Evolutionary conservation across 2,797 vertebrate species (phyloP).

Genomic region (Cynodonichthys magdalenae): DNA sequence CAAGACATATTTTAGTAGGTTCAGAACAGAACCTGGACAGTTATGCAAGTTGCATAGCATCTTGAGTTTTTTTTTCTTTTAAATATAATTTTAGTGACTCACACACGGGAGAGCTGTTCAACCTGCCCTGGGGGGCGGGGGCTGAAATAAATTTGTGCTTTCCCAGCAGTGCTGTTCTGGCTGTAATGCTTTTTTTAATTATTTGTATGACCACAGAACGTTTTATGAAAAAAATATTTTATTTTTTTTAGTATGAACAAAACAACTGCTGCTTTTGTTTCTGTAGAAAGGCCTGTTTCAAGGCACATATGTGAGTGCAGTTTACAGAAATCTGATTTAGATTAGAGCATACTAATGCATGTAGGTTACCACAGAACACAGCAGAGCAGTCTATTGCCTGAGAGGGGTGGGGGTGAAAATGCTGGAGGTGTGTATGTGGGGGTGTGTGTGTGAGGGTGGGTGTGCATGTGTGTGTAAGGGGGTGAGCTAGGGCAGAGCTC

Average conservation of each 20-base stretch:
- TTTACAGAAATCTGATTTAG: constrained; percentile 72
- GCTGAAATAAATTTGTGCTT: constrained; percentile 10
- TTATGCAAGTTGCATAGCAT: not conserved
- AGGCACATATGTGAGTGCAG: constrained; percentile 56
- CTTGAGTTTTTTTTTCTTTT: not conserved
- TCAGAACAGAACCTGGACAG: not conserved
- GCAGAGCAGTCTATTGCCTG: constrained; percentile 82
- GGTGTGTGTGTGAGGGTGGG: constrained; percentile 52
- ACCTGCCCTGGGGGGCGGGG: not conserved
- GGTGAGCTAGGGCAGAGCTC: constrained; percentile 76
- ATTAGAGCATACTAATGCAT: constrained; percentile 67
- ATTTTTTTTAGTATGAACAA: constrained; percentile 37
- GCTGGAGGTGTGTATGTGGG: constrained; percentile 8
- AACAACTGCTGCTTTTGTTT: constrained; percentile 36
- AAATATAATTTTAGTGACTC: not conserved
- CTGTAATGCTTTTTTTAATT: constrained; percentile 13
- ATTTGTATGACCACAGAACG: constrained; percentile 30
- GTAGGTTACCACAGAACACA: constrained; percentile 65
- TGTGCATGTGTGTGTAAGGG: constrained; percentile 6
- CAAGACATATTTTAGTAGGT: not conserved
- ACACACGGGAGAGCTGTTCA: not conserved
- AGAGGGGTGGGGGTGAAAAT: constrained; percentile 64
- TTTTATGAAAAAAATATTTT: constrained; percentile 14
- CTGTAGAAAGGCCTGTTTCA: constrained; percentile 26
- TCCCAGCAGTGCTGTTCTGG: not conserved